Percentiles rank a stretch among this genome's conserved stretches.
Evolutionary conservation across 2,797 vertebrate genomes (phyloP).

Genomic region (Rhinoraja longicauda): DNA sequence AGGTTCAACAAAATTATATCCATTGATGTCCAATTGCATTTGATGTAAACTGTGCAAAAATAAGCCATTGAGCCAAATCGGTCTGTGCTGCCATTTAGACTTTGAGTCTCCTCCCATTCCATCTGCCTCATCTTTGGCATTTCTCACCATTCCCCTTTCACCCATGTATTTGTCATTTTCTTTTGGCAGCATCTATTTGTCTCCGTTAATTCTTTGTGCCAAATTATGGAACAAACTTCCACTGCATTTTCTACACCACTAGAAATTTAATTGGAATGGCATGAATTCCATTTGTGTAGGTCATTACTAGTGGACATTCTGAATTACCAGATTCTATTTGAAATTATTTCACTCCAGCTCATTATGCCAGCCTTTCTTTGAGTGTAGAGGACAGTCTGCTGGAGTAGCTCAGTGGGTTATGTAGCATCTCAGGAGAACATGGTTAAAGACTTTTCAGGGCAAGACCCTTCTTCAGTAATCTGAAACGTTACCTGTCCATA

Average conservation of each 20-base stretch:
- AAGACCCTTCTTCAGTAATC: no score
- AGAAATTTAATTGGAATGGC: neutral
- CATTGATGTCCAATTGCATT: neutral
- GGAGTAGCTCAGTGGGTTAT: no score
- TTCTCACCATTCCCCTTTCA: no score
- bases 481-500: no score
- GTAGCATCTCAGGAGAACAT: no score
- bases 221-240: neutral
- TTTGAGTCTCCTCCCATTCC: neutral
- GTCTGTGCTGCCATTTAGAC: neutral
- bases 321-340: neutral
- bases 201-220: neutral
- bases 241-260: neutral
- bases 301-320: neutral
- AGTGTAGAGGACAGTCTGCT: neutral
- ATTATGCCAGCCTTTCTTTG: neutral
- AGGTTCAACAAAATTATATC: neutral
- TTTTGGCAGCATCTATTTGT: no score
- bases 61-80: neutral
- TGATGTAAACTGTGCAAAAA: neutral
- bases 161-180: no score
- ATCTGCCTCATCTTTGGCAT: no score
- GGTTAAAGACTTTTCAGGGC: no score
- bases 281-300: neutral
- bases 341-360: neutral